These are phyloP conservation scores for Lates japonicus DNA, from an alignment of 2,797 vertebrate genomes.

Conservation along the genomic window DNA sequence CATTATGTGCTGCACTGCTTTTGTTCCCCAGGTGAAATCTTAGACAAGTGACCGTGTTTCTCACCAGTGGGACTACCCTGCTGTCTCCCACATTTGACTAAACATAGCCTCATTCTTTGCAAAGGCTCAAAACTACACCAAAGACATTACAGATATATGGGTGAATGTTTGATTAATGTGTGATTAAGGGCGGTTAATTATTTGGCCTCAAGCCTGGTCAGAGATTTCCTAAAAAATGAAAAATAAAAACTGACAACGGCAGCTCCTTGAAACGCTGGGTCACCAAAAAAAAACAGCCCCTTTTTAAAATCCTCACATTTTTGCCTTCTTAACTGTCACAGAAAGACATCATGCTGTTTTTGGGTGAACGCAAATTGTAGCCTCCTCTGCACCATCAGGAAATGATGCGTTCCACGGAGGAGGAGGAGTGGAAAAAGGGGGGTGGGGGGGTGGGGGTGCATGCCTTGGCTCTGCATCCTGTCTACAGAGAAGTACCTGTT, in stretches of 20 bases:
- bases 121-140: background rate
- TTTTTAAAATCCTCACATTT: conserved; percentile 9
- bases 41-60: conserved; percentile 14
- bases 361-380: conserved; percentile 46
- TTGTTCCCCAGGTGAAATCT: conserved; percentile 47
- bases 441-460: conserved; percentile 20
- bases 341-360: conserved; percentile 43
- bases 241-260: background rate
- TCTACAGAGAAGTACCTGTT: conserved; percentile 29
- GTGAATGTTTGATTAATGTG: conserved; percentile 21
- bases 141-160: background rate
- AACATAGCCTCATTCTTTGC: conserved; percentile 1
- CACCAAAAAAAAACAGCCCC: background rate
- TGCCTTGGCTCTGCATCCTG: conserved; percentile 28
- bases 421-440: background rate
- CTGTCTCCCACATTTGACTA: conserved; percentile 1
- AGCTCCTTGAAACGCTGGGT: background rate
- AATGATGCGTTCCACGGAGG: conserved; percentile 28
- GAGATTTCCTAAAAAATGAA: background rate
- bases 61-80: background rate
- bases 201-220: background rate
- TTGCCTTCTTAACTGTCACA: conserved; percentile 30
- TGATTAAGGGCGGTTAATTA: conserved; percentile 4
- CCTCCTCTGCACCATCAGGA: conserved; percentile 68
- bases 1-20: conserved; percentile 45